phyloP scores from a whole-genome alignment of 2,113 vertebrate genomes.

The Tragelaphus imberbis region DNA sequence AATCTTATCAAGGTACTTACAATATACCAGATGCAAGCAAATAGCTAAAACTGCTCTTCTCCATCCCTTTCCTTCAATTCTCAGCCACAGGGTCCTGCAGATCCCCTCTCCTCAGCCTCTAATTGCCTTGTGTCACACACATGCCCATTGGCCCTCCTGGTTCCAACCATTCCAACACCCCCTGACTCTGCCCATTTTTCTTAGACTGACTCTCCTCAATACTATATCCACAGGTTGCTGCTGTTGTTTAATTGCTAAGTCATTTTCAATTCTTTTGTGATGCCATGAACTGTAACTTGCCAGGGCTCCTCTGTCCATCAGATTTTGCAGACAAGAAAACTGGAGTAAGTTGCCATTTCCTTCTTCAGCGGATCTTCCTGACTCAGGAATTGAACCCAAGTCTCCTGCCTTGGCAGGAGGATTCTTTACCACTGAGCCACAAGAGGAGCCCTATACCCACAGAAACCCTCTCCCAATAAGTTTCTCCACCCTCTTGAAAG shows the following conservation, averaged over 20 bases:
- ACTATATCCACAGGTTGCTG: background rate
- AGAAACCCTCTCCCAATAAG: background rate
- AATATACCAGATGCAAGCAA: background rate
- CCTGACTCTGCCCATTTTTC: background rate
- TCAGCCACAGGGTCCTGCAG: background rate
- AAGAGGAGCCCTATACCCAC: background rate
- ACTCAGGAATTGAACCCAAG: background rate
- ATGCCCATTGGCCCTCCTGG: background rate
- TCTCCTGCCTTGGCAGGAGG: background rate
- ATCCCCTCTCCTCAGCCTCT: background rate
- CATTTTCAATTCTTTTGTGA: background rate
- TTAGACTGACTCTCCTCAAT: background rate
- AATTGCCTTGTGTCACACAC: rapidly evolving
- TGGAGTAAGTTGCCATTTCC: background rate
- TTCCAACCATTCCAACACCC: background rate
- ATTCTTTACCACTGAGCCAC: background rate
- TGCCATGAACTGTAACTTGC: rapidly evolving
- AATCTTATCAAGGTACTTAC: background rate
- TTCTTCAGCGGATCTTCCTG: background rate
- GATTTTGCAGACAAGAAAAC: background rate
- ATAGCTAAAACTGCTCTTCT: background rate
- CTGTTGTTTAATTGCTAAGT: background rate
- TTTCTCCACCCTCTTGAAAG: background rate
- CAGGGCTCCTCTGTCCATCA: background rate
- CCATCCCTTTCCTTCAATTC: background rate